Evolutionary conservation across 2,888 invertebrate genomes (phyloP), one percentile per base, ranked within the genome.

Genomic region (Drosophila paramelanica): DNA sequence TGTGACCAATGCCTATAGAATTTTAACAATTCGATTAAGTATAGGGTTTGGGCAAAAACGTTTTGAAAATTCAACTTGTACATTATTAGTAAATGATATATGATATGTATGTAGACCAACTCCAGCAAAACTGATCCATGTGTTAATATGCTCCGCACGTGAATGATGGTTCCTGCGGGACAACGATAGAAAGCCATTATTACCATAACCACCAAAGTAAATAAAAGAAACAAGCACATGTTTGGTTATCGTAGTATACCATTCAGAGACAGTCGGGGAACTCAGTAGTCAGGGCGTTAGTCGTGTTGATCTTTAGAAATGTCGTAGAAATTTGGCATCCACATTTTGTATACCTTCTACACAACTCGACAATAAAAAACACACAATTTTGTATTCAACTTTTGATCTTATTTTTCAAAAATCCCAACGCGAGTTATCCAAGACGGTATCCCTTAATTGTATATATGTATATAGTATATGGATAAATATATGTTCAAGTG

Each of bases 271-370:
- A 47, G 39, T 38, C n/a, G 25, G 20, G 17, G 56, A 57, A 66
- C 57, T 7, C 4, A 71, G 77, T 71, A 66, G 72, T 7, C 77
- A 5, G 43, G 25, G 73, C 7, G 27, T 60, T 31, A 46, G 42
- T 39, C n/a, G 66, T 41, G 51, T 57, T 53, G 27, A 42, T n/a
- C 10, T 31, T 50, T 55, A 7, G 33, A 57, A 41, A 43, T 64
- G 46, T 27, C 42, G 10, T 62, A 62, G n/a, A 46, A 62, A 67
- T 69, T 79, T 61, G 25, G 46, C 61, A 70, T 52, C 6, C 5
- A 64, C 62, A 76, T 86, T 71, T 86, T 83, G 65, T 87, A 75
- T 73, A 83, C 61, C 64, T 67, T 73, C 67, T 51, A 85, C 76
- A 85, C 69, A 65, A 71, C 62, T 76, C 70, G 67, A 73, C 65